phyloP scores from a whole-genome alignment of 2,797 vertebrate genomes.

The Sparus aurata region DNA sequence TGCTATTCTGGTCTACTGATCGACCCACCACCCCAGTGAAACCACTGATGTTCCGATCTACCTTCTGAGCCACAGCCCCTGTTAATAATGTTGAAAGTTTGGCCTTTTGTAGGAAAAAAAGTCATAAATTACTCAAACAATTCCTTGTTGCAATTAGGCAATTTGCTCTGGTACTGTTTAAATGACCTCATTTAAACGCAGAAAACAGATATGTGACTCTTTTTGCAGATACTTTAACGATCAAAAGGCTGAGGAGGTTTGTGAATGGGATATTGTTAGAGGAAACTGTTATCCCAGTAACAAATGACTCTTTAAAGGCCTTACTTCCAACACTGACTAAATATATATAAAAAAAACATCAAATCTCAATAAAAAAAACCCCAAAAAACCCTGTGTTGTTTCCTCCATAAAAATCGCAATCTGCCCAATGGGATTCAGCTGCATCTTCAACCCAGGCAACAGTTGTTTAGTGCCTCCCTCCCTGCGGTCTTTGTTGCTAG shows the following conservation, averaged over 20 bases:
- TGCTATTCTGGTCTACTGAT: too few relatives aligned
- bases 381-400: neutral
- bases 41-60: too few relatives aligned
- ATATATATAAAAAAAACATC: neutral
- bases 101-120: neutral
- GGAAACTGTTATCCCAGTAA: neutral
- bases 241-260: neutral
- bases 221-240: neutral
- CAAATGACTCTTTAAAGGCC: neutral
- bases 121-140: neutral
- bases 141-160: neutral
- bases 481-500: slow-evolving; percentile 67
- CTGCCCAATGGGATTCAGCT: slow-evolving; percentile 34
- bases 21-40: too few relatives aligned
- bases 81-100: neutral
- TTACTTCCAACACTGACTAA: neutral
- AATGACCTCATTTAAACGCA: neutral
- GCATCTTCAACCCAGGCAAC: slow-evolving; percentile 61
- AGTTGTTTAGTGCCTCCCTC: slow-evolving; percentile 53
- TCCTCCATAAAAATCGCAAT: neutral
- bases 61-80: too few relatives aligned
- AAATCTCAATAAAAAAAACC: neutral
- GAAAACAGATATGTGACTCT: neutral
- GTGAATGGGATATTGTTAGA: neutral
- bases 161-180: neutral